Base-by-base conservation (phyloP, 2,113 vertebrate genomes). In the Gymnocephalus cernua region DNA sequence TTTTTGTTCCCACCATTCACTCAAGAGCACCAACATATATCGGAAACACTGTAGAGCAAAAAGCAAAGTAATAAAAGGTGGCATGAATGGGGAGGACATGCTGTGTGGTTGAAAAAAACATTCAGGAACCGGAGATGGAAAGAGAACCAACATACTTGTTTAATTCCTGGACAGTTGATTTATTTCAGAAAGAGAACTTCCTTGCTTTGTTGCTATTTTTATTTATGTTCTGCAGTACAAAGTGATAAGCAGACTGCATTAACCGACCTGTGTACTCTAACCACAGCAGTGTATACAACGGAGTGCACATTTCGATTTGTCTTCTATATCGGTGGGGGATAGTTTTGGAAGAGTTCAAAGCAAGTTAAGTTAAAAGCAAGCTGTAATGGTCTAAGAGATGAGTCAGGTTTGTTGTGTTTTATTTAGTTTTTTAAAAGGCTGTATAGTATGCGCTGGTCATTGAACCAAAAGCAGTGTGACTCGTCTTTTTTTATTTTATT, bases 1-100 rank as follows among this genome's bases (percentile, higher is more conserved):
- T 83, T 83, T 84, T 54, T 83, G 25, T 85, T 77, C 27, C 29
- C 54, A 86, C 62, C 83, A 57, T 74, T 88, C 80, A 74, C 70
- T 82, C 66, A 77, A 35, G 1, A 19, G n/a, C 64, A 84, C 48
- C 41, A 63, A 77, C 74, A 35, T 80, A 21, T 80, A 50, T 82
- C 51, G 76, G 70, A 82, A 84, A 80, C 65, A 44, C 47, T 66
- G 69, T 68, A 84, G 57, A 80, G 74, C 56, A 63, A 63, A 66
- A 71, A 69, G 58, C 47, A 16, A 12, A 64, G 35, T 54, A 68
- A 54, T 47, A 68, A 61, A 25, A 32, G 48, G 61, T 0, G 10
- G 38, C 27, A 38, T 68, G 35, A 61, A 65, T 56, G 6, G n/a
- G 61, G 44, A 45, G 48, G 41, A 41, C 7, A 18, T n/a, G 12